Conservation (phyloP, 2,113 vertebrate species). For the Xiphophorus couchianus region DNA sequence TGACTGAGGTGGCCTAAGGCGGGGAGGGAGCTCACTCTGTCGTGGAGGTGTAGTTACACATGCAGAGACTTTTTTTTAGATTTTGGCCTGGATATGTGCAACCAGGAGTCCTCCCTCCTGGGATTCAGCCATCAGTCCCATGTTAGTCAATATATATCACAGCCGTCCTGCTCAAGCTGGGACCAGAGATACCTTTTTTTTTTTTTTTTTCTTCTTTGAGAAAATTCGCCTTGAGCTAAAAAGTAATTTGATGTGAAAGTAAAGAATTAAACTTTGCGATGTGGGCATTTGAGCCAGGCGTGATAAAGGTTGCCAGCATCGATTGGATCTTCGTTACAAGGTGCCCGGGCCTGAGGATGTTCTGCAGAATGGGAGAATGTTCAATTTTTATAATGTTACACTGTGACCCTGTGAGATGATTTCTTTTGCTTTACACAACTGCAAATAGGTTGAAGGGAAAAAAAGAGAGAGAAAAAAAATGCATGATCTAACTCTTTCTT, state of each 20-base stretch:
- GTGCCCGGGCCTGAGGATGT: constrained; percentile 46
- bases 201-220: background rate
- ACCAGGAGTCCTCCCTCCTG: constrained; percentile 21
- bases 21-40: constrained; percentile 7
- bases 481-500: constrained; percentile 24
- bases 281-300: constrained; percentile 67
- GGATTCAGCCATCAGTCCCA: constrained; percentile 43
- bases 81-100: constrained; percentile 11
- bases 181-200: constrained; percentile 55
- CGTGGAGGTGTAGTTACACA: constrained; percentile 45
- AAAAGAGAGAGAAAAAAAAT: background rate
- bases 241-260: constrained; percentile 75
- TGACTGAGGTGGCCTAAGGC: constrained; percentile 17
- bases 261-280: constrained; percentile 69
- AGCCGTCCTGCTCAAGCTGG: constrained; percentile 40
- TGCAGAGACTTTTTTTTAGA: constrained; percentile 26
- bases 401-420: constrained; percentile 47
- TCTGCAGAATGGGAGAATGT: constrained; percentile 38
- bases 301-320: constrained; percentile 73
- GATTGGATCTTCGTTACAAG: constrained; percentile 61
- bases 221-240: constrained; percentile 52
- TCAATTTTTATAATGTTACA: constrained; percentile 57
- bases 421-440: constrained; percentile 59
- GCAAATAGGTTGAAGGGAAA: constrained; percentile 15
- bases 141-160: constrained; percentile 65